Evolutionary conservation across 2,113 vertebrate species (phyloP).

Genomic region (Tonatia bakeri): DNA sequence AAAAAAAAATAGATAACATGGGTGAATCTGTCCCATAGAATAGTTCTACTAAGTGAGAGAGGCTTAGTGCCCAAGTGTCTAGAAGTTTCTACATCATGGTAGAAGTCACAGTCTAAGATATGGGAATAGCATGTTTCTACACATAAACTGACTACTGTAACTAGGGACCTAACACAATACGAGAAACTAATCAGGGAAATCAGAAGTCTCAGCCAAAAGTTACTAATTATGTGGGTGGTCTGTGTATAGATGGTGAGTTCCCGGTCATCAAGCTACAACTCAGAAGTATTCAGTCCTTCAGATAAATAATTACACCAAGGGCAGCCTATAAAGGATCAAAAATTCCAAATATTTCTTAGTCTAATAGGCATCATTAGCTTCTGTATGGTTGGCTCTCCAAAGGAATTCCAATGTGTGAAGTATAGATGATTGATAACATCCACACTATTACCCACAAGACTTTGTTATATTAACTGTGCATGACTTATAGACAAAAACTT

Average conservation of each 20-base stretch:
- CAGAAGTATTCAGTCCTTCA: background rate
- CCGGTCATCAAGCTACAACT: background rate
- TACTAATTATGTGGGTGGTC: background rate
- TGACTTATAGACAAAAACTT: background rate
- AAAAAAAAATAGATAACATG: background rate
- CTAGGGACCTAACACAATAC: background rate
- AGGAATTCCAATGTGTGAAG: background rate
- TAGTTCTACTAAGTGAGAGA: background rate
- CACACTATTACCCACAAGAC: background rate
- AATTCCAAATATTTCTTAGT: background rate
- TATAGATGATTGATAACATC: background rate
- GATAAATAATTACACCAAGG: background rate
- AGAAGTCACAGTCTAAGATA: background rate
- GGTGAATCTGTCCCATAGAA: background rate
- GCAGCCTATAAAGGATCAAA: background rate
- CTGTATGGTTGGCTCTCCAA: background rate
- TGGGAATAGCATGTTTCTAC: background rate
- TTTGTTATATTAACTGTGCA: background rate
- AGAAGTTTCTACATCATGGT: background rate
- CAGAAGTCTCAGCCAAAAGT: background rate
- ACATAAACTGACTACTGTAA: background rate
- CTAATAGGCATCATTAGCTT: background rate
- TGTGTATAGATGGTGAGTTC: background rate
- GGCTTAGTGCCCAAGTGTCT: background rate
- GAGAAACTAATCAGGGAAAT: background rate